Percentiles rank a stretch among this genome's conserved stretches.
Conservation (phyloP, 2,888 invertebrate genomes). For the Spodoptera picta region DNA sequence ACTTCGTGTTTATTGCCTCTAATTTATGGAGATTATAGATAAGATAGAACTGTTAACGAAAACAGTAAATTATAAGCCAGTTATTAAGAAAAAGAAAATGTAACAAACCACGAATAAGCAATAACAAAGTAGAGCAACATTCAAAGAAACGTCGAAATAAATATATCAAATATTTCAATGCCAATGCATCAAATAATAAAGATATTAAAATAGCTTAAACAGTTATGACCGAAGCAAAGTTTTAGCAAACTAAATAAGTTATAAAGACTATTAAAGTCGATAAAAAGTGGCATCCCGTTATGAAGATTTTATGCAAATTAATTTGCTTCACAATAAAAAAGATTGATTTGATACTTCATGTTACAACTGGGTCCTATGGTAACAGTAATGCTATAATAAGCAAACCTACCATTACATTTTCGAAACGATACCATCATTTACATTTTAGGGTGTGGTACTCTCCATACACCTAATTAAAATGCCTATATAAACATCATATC, state of each 20-base stretch:
- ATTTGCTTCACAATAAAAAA: constrained; percentile 31
- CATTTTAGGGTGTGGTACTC: constrained; percentile 16
- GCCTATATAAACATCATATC: constrained; percentile 55
- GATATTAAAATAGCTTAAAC: constrained; percentile 20
- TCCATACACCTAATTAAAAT: constrained; percentile 52
- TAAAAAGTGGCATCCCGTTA: constrained; percentile 41
- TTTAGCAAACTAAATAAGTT: constrained; percentile 26
- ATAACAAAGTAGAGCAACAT: constrained; percentile 45
- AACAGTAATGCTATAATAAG: constrained; percentile 14
- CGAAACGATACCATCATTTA: constrained; percentile 9
- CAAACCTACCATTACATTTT: constrained; percentile 18
- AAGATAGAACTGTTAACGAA: constrained; percentile 53
- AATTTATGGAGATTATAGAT: constrained; percentile 74
- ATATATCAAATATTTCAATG: constrained; percentile 32
- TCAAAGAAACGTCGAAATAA: constrained; percentile 15
- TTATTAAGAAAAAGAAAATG: constrained; percentile 46
- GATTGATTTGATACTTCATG: constrained; percentile 18
- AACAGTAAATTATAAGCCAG: constrained; percentile 48
- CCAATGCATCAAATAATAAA: constrained; percentile 13
- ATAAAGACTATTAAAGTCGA: constrained; percentile 29
- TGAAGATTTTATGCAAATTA: constrained; percentile 41
- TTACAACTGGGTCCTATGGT: constrained; percentile 12
- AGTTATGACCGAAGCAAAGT: constrained; percentile 17
- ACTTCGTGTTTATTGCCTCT: constrained; percentile 75
- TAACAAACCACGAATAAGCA: constrained; percentile 46